A percentile compares a stretch with the other conserved stretches of the same genome.
Conservation (phyloP, 2,797 vertebrate species). For the Protonibea diacanthus region DNA sequence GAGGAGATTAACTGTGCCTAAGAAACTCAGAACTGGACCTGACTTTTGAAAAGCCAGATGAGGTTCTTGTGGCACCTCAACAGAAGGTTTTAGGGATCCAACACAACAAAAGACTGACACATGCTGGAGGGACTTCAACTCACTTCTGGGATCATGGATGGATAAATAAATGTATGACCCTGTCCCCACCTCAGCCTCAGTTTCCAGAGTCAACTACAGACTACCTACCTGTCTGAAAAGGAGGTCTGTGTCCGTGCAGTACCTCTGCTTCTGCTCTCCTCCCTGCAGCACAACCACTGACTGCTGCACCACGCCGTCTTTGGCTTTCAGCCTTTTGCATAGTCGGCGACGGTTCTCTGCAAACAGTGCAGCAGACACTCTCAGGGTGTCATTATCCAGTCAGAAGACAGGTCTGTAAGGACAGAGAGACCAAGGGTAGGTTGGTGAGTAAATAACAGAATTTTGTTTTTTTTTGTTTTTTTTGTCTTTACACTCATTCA, state of each 20-base stretch:
- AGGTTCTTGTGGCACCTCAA: background rate
- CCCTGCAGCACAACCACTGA: slow-evolving; percentile 92
- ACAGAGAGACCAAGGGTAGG: slow-evolving; percentile 19
- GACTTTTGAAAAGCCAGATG: background rate
- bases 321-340: slow-evolving; percentile 85
- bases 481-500: too few species aligned
- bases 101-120: background rate
- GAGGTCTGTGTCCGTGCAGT: slow-evolving; percentile 93
- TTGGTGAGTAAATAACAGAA: background rate
- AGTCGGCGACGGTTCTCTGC: slow-evolving; percentile 90
- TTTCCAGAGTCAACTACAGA: too few species aligned
- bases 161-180: background rate
- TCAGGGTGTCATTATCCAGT: slow-evolving; percentile 94
- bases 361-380: slow-evolving; percentile 91
- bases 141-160: background rate
- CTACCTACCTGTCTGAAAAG: slow-evolving; percentile 93
- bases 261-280: slow-evolving; percentile 92
- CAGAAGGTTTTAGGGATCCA: background rate
- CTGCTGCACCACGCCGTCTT: slow-evolving; percentile 71
- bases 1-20: background rate
- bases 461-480: too few species aligned
- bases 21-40: background rate
- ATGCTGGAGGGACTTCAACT: background rate
- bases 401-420: slow-evolving; percentile 89
- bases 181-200: too few species aligned